Percentiles rank a stretch among this genome's conserved stretches.
These are phyloP conservation scores for Bombycilla garrulus DNA, from an alignment of 2,113 vertebrate genomes.

Conservation along the genomic window DNA sequence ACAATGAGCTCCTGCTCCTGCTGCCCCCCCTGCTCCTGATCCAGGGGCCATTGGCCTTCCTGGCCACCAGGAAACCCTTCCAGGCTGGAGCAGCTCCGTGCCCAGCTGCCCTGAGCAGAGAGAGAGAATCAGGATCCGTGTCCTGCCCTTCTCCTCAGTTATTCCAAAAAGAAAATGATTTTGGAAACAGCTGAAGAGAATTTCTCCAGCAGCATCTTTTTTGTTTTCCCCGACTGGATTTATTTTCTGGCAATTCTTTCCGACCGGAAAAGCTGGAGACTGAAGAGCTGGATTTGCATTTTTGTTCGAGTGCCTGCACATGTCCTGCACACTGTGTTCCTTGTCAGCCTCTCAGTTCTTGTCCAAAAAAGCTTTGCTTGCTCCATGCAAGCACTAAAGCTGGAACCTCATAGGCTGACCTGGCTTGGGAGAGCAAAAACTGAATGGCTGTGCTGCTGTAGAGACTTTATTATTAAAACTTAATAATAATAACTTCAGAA, in stretches of 20 bases:
- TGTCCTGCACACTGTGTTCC: conserved; percentile 70
- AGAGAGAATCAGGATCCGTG: not conserved
- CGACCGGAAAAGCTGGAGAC: conserved; percentile 62
- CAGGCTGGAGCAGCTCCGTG: not conserved
- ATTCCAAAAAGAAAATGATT: not conserved
- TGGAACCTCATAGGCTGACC: not conserved
- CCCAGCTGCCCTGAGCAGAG: not conserved
- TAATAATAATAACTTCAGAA: accelerated
- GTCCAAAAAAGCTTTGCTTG: conserved; percentile 29
- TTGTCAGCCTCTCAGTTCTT: conserved; percentile 1
- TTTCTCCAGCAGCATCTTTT: not conserved
- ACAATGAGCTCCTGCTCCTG: too few species aligned
- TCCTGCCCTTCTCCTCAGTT: not conserved
- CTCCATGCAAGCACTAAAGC: not conserved
- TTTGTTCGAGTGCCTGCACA: conserved; percentile 62
- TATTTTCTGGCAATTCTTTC: conserved; percentile 51
- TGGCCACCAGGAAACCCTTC: too few species aligned
- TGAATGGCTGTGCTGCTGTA: not conserved
- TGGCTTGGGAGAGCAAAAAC: not conserved
- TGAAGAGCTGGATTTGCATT: conserved; percentile 48
- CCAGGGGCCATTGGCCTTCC: too few species aligned
- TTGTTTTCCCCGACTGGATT: conserved; percentile 28
- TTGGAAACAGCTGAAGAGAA: not conserved
- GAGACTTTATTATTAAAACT: not conserved
- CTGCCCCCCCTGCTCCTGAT: too few species aligned